Percentiles rank a stretch among this genome's conserved stretches.
Evolutionary conservation across 2,888 invertebrate genomes (phyloP).

Genomic region (Mimumesa dahlbomi): DNA sequence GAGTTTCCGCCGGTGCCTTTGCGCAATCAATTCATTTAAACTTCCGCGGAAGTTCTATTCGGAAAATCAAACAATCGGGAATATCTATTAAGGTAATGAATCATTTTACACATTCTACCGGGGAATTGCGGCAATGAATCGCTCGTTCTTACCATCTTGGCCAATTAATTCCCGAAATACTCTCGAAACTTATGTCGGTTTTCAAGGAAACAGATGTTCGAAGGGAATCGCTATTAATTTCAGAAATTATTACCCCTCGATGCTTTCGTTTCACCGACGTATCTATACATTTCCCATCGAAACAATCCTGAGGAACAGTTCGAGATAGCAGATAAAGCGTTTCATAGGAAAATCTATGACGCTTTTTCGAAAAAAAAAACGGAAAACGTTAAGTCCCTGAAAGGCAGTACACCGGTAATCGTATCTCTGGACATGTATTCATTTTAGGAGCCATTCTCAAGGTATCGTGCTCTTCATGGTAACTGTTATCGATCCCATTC

Average conservation of each 20-base stretch:
- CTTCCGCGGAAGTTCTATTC: slow-evolving; percentile 33
- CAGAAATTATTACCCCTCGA: too few species aligned
- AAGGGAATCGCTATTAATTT: slow-evolving; percentile 28
- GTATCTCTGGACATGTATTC: slow-evolving; percentile 26
- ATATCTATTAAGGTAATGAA: slow-evolving; percentile 49
- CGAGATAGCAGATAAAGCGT: too few species aligned
- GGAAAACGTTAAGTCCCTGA: too few species aligned
- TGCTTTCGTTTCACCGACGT: too few species aligned
- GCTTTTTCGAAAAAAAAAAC: too few species aligned
- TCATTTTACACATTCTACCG: slow-evolving; percentile 27
- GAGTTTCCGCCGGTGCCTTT: slow-evolving; percentile 24
- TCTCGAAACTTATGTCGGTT: slow-evolving; percentile 27
- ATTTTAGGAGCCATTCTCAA: slow-evolving; percentile 26
- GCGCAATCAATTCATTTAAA: slow-evolving; percentile 41
- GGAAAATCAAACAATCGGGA: slow-evolving; percentile 40
- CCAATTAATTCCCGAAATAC: slow-evolving; percentile 30
- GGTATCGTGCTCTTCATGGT: slow-evolving; percentile 26
- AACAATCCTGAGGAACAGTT: too few species aligned
- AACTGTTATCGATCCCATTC: slow-evolving; percentile 46
- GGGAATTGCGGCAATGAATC: slow-evolving; percentile 3
- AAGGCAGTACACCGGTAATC: slow-evolving; percentile 19
- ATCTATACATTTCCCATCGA: too few species aligned
- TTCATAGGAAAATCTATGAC: too few species aligned
- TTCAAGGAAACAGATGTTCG: not conserved
- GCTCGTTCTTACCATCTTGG: slow-evolving; percentile 13